Base-by-base conservation (phyloP, 1,140 invertebrate genomes). In the Pantala flavescens region DNA sequence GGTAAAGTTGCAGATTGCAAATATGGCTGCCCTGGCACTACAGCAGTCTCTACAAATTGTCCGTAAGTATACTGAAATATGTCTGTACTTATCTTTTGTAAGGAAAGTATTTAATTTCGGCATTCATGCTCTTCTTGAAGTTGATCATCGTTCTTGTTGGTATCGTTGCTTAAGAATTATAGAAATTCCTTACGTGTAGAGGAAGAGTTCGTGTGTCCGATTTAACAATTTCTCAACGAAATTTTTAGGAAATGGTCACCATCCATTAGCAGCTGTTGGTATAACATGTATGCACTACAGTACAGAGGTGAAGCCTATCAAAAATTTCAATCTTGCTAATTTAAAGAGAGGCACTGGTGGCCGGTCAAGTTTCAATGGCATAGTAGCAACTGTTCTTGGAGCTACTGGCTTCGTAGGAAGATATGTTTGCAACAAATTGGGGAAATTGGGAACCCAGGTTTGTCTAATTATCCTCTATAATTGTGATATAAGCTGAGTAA, bases 381-480 rank as follows among this genome's bases (percentile, higher is more conserved):
- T 94, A 76, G 94, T 99, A 7, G 96, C 93, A 12, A 99, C 98
- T n/a, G 90, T 99, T 2, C 99, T 99, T 84, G 98, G 98, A 43
- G 88, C 88, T 63, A 90, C 87, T 73, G 98, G 98, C 12, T 96
- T 96, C 79, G 80, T 98, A 10, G 98, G 97, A 0, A 83, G 87
- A 73, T 89, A 91, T 85, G 86, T 99, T 21, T 90, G 91, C 79
- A 98, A 97, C 80, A 89, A 89, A 80, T 83, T 99, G 28, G 96
- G 95, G 80, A 96, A 92, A 84, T 89, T 87, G 77, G 94, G 94
- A 42, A 89, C 89, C 5, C 94, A 96, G 87, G 91, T 93, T 81
- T 73, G 74, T 43, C 43, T 70, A 72, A 36, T 71, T 72, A 36
- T 0, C 9, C 1, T 16, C 28, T 19, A 16, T 55, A 23, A 11